phyloP scores from a whole-genome alignment of 2,797 vertebrate species.

The Onychomys leucogaster region DNA sequence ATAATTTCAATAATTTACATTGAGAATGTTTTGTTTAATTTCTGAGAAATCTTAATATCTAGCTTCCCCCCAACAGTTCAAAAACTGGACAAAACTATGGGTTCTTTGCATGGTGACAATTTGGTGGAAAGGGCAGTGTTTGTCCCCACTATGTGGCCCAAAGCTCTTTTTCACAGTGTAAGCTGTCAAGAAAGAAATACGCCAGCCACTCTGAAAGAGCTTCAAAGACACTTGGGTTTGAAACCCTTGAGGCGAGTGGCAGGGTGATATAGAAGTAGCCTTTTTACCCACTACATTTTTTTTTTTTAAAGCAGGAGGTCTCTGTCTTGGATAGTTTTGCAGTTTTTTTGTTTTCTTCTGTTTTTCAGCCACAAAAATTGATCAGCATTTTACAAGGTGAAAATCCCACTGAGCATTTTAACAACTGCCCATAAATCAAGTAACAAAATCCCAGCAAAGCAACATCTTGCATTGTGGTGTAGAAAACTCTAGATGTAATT shows the following conservation, averaged over 20 bases:
- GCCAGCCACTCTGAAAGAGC: background rate
- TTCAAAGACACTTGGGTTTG: conserved; percentile 38
- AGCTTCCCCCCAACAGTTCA: background rate
- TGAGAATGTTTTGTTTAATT: background rate
- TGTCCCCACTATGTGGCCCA: too few relatives aligned
- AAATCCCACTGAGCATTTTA: conserved; percentile 67
- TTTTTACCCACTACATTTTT: background rate
- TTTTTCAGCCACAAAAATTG: conserved; percentile 65
- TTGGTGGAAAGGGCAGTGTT: background rate
- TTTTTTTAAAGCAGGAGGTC: conserved; percentile 1
- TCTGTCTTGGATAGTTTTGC: conserved; percentile 39
- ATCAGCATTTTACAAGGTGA: conserved; percentile 66
- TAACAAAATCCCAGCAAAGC: conserved; percentile 30
- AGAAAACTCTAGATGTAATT: background rate
- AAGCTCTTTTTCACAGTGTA: background rate
- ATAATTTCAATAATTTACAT: background rate
- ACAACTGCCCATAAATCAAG: conserved; percentile 64
- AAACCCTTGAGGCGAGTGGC: conserved; percentile 41
- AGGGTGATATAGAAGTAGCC: conserved; percentile 53
- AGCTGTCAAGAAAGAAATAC: background rate
- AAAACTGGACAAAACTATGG: background rate
- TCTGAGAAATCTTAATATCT: background rate
- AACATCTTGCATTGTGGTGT: background rate
- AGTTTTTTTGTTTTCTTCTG: background rate
- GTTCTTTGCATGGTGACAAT: background rate